Evolutionary conservation across 2,888 invertebrate species (phyloP), one percentile per base, ranked within the genome.

Genomic region (Serripes groenlandicus): DNA sequence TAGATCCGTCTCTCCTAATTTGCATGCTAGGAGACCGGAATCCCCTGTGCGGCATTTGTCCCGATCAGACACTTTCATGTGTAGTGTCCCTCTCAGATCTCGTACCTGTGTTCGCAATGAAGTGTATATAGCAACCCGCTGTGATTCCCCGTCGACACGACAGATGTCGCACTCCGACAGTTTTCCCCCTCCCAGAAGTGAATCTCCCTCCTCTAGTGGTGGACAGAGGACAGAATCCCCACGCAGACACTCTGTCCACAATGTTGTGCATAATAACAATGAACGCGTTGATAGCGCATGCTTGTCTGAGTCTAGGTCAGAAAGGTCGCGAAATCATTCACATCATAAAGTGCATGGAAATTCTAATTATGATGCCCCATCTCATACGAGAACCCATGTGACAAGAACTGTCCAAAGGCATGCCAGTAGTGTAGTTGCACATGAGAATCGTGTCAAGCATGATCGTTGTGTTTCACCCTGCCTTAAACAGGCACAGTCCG

Each of bases 21-120:
- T 54, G 64, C 78, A 75, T 78, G 75, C 78, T 56, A 77, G 78
- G 26, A 73, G 84, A 66, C 35, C 84, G 32, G 75, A 86, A 58
- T 86, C 84, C 42, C 86, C 86, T 2, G 86, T 78, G 3, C 70
- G 82, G 37, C 81, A 78, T 68, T 82, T 83, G 37, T 79, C 79
- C 18, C 70, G 86, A 42, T 86, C 86, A 70, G 82, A 86, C 72
- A 86, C 86, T 60, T 86, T 86, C 66, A 81, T 83, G 0, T 82
- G 73, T 64, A 86, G 79, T 74, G 74, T 81, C 66, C 81, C 86
- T n/a, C 72, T 72, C 28, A 81, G 69, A 32, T 56, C 83, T 23
- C 78, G 69, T 34, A 78, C 75, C 37, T 75, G 78, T 78, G 54
- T 72, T 56, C 81, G 58, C 32, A 70, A 76, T 66, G 81, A 83